Conservation (phyloP, 2,888 invertebrate genomes). For the Drosophila crucigera region DNA sequence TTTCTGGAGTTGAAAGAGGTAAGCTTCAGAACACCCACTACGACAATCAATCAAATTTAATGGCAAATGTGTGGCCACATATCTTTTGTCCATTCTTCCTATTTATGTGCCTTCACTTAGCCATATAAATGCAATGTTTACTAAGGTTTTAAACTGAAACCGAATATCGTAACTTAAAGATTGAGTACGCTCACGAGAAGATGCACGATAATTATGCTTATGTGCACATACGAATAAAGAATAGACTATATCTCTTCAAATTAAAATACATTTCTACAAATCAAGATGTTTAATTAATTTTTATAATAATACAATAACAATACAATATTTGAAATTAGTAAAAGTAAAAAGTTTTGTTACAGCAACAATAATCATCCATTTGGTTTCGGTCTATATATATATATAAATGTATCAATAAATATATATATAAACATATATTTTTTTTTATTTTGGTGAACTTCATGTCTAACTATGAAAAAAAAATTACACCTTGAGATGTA, state of each 20-base stretch:
- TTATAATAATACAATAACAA: background rate
- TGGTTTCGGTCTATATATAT: conserved; percentile 3
- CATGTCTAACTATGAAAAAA: too few species aligned
- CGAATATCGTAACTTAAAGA: conserved; percentile 15
- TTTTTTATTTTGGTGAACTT: background rate
- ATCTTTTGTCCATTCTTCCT: background rate
- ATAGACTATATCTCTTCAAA: background rate
- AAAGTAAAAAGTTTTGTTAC: background rate
- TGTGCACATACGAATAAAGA: background rate
- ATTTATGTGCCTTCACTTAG: conserved; percentile 28
- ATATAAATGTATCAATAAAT: too few species aligned
- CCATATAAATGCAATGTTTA: conserved; percentile 18
- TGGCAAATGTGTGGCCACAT: conserved; percentile 14
- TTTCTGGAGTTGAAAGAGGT: conserved; percentile 85
- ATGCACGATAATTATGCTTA: background rate
- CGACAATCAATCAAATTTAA: conserved; percentile 15
- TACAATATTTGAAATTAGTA: conserved; percentile 4
- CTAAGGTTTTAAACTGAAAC: background rate
- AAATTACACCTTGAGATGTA: background rate
- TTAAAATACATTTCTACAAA: background rate
- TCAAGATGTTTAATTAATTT: background rate
- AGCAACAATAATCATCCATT: conserved; percentile 29
- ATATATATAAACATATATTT: background rate
- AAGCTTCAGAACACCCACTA: conserved; percentile 55
- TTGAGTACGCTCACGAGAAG: background rate